phyloP scores from a whole-genome alignment of 2,888 invertebrate species.

The Conops quadrifasciatus region DNA sequence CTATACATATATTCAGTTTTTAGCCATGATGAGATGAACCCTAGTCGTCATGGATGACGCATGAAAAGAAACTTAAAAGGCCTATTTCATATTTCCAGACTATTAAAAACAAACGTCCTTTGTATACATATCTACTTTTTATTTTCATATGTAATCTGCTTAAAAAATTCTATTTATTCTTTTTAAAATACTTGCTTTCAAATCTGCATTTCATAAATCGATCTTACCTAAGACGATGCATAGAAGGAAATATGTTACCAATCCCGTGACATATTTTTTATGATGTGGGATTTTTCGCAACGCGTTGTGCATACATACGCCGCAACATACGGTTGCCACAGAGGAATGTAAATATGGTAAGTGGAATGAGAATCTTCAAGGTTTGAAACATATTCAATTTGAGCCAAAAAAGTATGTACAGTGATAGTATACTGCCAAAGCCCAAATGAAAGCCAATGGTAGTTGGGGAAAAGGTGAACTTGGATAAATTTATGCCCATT shows the following conservation, averaged over 20 bases:
- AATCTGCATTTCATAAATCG: no score
- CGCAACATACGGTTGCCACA: slow-evolving; percentile 91
- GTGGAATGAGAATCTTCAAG: slow-evolving; percentile 83
- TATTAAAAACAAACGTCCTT: not conserved
- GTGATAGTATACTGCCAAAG: slow-evolving; percentile 86
- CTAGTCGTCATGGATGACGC: no score
- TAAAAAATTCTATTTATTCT: not conserved
- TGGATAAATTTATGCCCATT: slow-evolving; percentile 85
- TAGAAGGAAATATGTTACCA: no score
- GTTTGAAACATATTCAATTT: slow-evolving; percentile 96
- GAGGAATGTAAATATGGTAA: slow-evolving; percentile 90
- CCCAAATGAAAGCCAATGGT: slow-evolving; percentile 92
- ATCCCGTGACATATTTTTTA: slow-evolving; percentile 1
- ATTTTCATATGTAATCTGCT: not conserved
- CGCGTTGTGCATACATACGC: slow-evolving; percentile 68
- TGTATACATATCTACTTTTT: not conserved
- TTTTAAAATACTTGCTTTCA: no score
- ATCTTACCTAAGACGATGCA: no score
- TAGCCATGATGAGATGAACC: no score
- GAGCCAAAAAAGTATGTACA: slow-evolving; percentile 93
- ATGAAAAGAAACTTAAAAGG: no score
- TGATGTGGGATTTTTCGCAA: slow-evolving; percentile 47
- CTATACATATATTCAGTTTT: no score
- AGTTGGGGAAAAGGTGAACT: slow-evolving; percentile 80
- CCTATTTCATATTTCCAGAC: not conserved